Conservation (phyloP, 2,888 invertebrate species). For the Melanostoma mellinum region DNA sequence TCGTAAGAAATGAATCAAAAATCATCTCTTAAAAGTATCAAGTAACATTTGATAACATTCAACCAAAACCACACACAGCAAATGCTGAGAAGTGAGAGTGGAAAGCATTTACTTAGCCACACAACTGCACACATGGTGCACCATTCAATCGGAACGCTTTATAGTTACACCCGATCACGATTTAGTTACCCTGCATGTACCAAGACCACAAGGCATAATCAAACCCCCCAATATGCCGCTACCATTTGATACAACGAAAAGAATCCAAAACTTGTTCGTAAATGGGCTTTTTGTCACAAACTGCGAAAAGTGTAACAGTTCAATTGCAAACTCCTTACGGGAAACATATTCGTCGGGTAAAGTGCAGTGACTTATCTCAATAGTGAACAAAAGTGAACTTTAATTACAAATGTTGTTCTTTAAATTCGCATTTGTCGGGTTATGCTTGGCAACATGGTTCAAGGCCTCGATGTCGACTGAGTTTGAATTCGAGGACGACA, state of each 20-base stretch:
- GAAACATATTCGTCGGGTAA: slow-evolving; percentile 38
- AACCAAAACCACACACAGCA: slow-evolving; percentile 42
- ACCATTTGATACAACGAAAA: slow-evolving; percentile 13
- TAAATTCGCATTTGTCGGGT: slow-evolving; percentile 25
- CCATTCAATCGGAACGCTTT: slow-evolving; percentile 64
- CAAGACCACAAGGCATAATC: slow-evolving; percentile 55
- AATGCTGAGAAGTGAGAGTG: slow-evolving; percentile 69
- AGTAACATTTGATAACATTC: slow-evolving; percentile 50
- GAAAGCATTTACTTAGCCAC: slow-evolving; percentile 45
- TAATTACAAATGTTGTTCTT: slow-evolving; percentile 40
- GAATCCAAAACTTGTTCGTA: slow-evolving; percentile 52
- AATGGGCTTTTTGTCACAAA: slow-evolving; percentile 33
- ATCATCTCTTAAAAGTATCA: slow-evolving; percentile 20
- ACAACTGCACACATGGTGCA: slow-evolving; percentile 34
- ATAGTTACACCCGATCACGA: slow-evolving; percentile 61
- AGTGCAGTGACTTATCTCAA: slow-evolving; percentile 21
- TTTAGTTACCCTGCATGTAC: slow-evolving; percentile 40
- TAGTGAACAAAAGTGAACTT: slow-evolving; percentile 23
- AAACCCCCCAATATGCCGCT: slow-evolving; percentile 40
- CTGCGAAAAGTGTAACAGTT: slow-evolving; percentile 61
- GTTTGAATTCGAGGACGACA: slow-evolving; percentile 22
- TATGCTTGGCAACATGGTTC: slow-evolving; percentile 37
- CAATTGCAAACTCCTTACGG: slow-evolving; percentile 64
- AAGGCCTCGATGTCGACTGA: slow-evolving; percentile 12
- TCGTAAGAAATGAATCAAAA: not conserved